Percentiles rank a stretch among this genome's conserved stretches.
These are phyloP conservation scores for Eidolon helvum DNA, from an alignment of 2,113 vertebrate species.

Conservation along the genomic window DNA sequence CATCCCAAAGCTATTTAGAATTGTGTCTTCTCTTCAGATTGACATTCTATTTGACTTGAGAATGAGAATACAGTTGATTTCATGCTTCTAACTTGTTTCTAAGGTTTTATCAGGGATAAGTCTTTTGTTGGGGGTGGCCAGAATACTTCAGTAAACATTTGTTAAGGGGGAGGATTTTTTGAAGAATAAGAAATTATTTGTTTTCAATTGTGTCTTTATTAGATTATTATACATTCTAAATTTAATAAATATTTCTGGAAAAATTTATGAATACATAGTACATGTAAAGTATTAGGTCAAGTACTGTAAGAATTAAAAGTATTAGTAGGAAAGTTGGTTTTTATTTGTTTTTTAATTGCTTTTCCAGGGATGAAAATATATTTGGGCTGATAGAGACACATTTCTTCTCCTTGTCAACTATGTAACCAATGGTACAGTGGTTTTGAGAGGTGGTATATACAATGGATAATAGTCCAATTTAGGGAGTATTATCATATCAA, in stretches of 20 bases:
- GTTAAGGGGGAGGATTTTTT: neutral
- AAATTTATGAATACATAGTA: neutral
- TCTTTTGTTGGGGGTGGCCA: neutral
- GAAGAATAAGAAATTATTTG: neutral
- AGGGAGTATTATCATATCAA: neutral
- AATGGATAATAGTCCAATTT: neutral
- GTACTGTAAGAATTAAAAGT: neutral
- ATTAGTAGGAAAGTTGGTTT: neutral
- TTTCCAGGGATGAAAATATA: neutral
- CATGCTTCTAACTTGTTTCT: neutral
- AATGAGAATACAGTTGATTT: neutral
- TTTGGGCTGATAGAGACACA: neutral
- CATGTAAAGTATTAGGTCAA: neutral
- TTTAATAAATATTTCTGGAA: neutral
- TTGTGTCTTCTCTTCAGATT: neutral
- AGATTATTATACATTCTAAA: neutral
- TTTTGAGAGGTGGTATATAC: neutral
- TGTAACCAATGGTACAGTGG: neutral
- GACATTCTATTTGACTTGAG: neutral
- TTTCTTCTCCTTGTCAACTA: neutral
- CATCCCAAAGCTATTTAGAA: slow-evolving; percentile 13
- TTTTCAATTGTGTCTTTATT: neutral
- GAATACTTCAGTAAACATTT: neutral
- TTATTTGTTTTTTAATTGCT: neutral
- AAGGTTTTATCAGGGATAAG: neutral